Evolutionary conservation across 2,888 invertebrate species (phyloP), one percentile per base, ranked within the genome.

Genomic region (Brassicogethes aeneus): DNA sequence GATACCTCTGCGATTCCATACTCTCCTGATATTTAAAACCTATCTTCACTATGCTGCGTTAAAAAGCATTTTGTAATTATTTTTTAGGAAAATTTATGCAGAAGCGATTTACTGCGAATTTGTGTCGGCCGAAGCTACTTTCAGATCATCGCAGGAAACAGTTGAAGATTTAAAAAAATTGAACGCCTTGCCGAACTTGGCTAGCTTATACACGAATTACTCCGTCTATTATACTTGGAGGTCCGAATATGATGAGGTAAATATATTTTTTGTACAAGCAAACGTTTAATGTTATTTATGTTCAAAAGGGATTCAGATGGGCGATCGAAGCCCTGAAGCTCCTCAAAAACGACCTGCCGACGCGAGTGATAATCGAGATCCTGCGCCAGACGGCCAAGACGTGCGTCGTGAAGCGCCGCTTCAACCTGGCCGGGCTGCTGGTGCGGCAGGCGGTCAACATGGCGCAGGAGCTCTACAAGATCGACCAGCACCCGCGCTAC

Each of bases 341-440:
- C 56, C 70, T 92, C 38, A 73, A 73, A 14, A 70, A 76, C 16
- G 70, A 73, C 51, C 74, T 82, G 45, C 80, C 82, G 16, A 70
- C 76, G 54, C 77, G 82, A 63, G 75, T 84, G 44, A 75, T 79
- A 23, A 77, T 93, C 39, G 90, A 93, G 65, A 86, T 90, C 39
- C 70, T 92, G 30, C 77, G 92, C 36, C 86, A 89, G 61, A 85
- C 89, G 54, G 85, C 89, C 45, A 92, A 90, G 66, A 82, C 89
- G 13, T 92, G 92, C 70, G 89, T 92, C 33, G 82, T 91, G 34
- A 92, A 91, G 72, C 76, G 92, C 31, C 81, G 85, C 55, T 92
- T 92, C 69, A 70, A 74, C 29, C 79, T 81, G 58, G 93, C 92
- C 16, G 87, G 87, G 53, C 70, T 87, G 50, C 72, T 93, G 37